Evolutionary conservation across 2,888 invertebrate genomes (phyloP).

Genomic region (Ophioninae sp.): DNA sequence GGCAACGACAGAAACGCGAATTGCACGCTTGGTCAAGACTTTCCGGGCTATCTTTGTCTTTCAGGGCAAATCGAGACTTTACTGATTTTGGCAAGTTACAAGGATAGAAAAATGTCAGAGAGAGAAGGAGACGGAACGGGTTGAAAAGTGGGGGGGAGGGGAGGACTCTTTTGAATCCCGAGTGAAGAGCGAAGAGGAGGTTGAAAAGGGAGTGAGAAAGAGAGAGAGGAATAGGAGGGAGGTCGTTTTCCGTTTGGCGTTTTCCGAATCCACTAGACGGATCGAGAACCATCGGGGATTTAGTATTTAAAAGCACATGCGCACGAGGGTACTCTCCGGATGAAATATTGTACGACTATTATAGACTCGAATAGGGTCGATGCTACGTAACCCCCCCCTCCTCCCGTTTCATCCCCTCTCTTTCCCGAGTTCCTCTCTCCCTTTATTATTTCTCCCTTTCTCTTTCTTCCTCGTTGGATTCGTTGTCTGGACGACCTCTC

Average conservation of each 20-base stretch:
- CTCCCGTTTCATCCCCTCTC: neutral
- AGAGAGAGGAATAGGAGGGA: slow-evolving; percentile 2
- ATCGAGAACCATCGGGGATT: slow-evolving; percentile 26
- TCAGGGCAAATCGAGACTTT: slow-evolving; percentile 56
- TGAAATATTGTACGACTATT: slow-evolving; percentile 42
- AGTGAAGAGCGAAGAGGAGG: neutral
- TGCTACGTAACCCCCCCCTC: slow-evolving; percentile 45
- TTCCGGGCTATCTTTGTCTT: slow-evolving; percentile 60
- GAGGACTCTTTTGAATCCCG: too few relatives aligned
- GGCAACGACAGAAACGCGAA: slow-evolving; percentile 42
- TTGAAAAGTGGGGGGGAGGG: too few relatives aligned
- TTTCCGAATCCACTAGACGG: slow-evolving; percentile 32
- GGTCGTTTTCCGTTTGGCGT: neutral
- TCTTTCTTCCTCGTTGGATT: slow-evolving; percentile 41
- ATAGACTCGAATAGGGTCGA: slow-evolving; percentile 53
- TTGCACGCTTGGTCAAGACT: slow-evolving; percentile 60
- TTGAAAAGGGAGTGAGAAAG: too few relatives aligned
- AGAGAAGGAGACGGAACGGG: neutral
- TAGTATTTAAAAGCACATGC: slow-evolving; percentile 50
- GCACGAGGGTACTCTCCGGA: slow-evolving; percentile 40
- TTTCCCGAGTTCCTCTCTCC: neutral
- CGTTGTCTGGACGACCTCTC: slow-evolving; percentile 48
- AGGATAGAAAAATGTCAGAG: neutral
- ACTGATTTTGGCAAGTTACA: slow-evolving; percentile 53
- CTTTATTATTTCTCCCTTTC: neutral